Evolutionary conservation across 2,113 vertebrate genomes (phyloP), one percentile per base, ranked within the genome.

Genomic region (Orientallactaga bullata): DNA sequence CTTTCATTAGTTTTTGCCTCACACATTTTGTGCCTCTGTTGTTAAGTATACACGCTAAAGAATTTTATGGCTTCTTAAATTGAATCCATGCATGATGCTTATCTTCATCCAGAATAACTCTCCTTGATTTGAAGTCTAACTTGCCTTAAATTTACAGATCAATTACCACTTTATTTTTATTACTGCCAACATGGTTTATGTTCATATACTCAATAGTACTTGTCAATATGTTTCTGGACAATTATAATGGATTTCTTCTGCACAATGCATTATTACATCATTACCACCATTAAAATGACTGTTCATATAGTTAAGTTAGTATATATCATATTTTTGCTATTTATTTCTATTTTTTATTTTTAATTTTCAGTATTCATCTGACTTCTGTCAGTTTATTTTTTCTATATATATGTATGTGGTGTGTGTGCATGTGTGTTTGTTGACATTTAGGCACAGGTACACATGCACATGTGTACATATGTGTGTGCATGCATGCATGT

Each of bases 51-150:
- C 3, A 42, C 2, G 37, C 73, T 37, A 63, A 83, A 24, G 69
- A 12, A 21, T 74, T 63, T 47, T 20, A 65, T 81, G 3, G 24
- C 30, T 47, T 28, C 24, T 84, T 15, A 20, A 69, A 16, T 69
- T 71, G 6, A 35, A 5, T 26, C 3, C 13, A 24, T 16, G 24
- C 1, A 15, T 5, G 6, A 17, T 6, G 2, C 1, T 4, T 12
- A 71, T 39, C 26, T 30, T 60, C 68, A 39, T 17, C 47, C 13
- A 17, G 28, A 10, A 80, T 16, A 30, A 30, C 24, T 61, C 18
- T 61, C 12, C 11, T 32, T 32, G 11, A 21, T 85, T 15, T 71
- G 32, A 85, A 2, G 15, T 17, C 8, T 37, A 0, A 7, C 18
- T 32, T 60, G 16, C 51, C 42, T 55, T 28, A 78, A 55, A 28